Base-by-base conservation (phyloP, 2,113 vertebrate species). In the Melanostigma gelatinosum region DNA sequence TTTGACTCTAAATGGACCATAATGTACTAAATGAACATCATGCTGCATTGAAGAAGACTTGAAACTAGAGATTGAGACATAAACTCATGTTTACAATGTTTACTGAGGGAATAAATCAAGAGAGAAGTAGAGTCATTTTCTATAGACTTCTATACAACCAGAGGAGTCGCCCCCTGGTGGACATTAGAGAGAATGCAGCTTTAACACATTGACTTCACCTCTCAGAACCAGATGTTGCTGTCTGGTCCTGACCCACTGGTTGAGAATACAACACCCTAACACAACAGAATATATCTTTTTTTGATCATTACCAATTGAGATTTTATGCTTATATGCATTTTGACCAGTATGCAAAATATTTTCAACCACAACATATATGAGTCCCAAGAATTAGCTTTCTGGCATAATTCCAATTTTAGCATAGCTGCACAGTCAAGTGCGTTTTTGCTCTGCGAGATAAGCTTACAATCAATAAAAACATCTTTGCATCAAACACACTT, bases 401-500 rank as follows among this genome's bases (percentile, higher is more conserved):
- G 54, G 27, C 9, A 24, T 8, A 66, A 8, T 46, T 20, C 9
- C n/a, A 55, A 4, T 60, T 38, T 24, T 32, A 62, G 24, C 8
- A 29, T 70, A 36, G 29, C 9, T 57, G 24, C 54, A 66, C 38
- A 58, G 24, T 74, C 46, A 60, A 10, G 9, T 24, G 12, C 40
- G 18, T 68, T n/a, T 34, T 20, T 15, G 34, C 32, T 57, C 44
- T 1, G 6, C 8, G 40, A 38, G 18, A 4, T 16, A 32, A 48
- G 38, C 40, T 32, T 63, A 22, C 29, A 9, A 72, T 75, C 24
- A 66, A 83, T 44, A 77, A 69, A 75, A 81, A 81, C 6, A 71
- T 66, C n/a, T 72, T 64, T 64, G 32, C 40, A 80, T 73, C 58
- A 80, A 72, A 76, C 36, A 12, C 4, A 10, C 24, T 87, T 77